Evolutionary conservation across 2,797 vertebrate genomes (phyloP).

Genomic region (Anguilla megastoma): DNA sequence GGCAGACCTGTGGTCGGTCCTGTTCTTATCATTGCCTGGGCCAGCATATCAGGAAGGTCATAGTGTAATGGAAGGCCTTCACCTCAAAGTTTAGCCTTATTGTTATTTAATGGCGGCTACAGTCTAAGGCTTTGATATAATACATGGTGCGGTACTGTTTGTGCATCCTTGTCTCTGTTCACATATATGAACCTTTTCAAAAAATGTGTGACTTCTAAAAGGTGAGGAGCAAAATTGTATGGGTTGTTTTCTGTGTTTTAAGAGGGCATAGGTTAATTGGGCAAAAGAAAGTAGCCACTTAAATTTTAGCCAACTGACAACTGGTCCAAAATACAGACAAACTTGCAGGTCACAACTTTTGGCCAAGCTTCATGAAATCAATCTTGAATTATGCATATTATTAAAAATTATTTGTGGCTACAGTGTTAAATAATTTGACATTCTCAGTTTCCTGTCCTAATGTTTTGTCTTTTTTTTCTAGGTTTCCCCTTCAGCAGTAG

Average conservation of each 20-base stretch:
- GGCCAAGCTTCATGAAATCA: background rate
- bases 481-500: background rate
- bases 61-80: background rate
- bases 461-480: background rate
- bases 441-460: background rate
- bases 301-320: conserved; percentile 19
- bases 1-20: too few species aligned
- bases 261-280: conserved; percentile 21
- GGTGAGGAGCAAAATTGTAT: background rate
- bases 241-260: conserved; percentile 20
- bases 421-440: background rate
- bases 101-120: background rate
- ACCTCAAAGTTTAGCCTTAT: background rate
- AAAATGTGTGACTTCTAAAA: background rate
- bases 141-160: background rate
- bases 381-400: background rate
- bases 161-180: background rate
- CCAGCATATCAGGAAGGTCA: background rate
- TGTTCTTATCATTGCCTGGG: background rate
- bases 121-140: background rate
- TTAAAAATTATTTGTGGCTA: background rate
- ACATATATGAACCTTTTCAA: background rate
- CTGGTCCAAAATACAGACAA: conserved; percentile 1
- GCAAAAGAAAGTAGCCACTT: background rate
- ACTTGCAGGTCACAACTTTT: background rate